Evolutionary conservation across 1,140 invertebrate genomes (phyloP), one percentile per base, ranked within the genome.

Genomic region (Eriosoma lanigerum): DNA sequence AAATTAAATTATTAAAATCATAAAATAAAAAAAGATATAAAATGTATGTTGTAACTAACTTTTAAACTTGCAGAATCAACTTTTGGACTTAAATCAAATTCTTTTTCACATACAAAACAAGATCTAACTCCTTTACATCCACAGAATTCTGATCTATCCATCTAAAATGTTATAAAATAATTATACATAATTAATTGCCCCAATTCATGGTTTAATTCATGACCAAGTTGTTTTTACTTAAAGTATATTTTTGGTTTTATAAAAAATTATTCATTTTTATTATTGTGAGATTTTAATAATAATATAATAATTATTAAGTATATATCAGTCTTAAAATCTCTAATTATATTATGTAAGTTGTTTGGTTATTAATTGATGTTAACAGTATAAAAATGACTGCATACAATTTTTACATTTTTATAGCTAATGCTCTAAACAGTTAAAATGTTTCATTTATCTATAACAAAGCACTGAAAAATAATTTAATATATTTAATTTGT

Each of bases 71-170:
- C 12, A n/a, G 75, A 19, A 29, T 48, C 44, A 19, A 78, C 24
- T 19, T 56, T 78, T 26, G 75, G 75, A 19, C 32, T 76, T 50
- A 81, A 90, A 13, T 90, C 88, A 83, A 88, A 93, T 83, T 91
- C 86, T 29, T 88, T 86, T 88, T 96, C 94, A 87, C 96, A 98
- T 82, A 93, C 85, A 46, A 96, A 87, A 87, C 96, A 97, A 15
- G 93, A 93, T 82, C 95, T 88, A 82, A 94, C 93, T 15, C 95
- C 95, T 89, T 97, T 98, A 85, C 96, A 98, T 26, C 94, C 95
- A 87, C 96, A 98, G 1, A 90, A 88, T 72, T 92, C 86, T 52
- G 90, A 88, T 82, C 89, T 91, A 84, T 92, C 90, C 91, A 93
- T 93, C 78, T 83, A 58, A 26, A 78, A 78, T 19, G 60, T 24